Percentiles rank a stretch among this genome's conserved stretches.
These are phyloP conservation scores for Hydraecia micacea DNA, from an alignment of 2,888 invertebrate genomes.

Conservation along the genomic window DNA sequence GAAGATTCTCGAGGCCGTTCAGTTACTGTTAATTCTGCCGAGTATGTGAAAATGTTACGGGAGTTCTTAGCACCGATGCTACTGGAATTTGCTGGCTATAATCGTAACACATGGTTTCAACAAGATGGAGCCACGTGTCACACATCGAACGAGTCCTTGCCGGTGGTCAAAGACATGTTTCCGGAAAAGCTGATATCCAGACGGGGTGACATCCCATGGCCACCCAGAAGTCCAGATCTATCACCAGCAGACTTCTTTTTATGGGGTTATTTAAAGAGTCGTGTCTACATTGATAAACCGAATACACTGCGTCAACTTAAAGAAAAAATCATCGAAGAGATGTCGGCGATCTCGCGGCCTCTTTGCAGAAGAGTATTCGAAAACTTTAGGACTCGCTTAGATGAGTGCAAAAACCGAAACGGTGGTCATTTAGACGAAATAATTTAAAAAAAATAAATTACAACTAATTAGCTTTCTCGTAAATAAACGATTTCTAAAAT, in stretches of 20 bases:
- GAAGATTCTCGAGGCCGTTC: slow-evolving; percentile 50
- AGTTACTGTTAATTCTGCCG: slow-evolving; percentile 34
- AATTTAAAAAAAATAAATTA: no score
- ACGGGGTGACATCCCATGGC: slow-evolving; percentile 57
- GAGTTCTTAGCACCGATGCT: slow-evolving; percentile 51
- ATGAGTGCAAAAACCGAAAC: no score
- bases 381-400: not conserved
- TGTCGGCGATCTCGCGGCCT: not conserved
- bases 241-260: slow-evolving; percentile 38
- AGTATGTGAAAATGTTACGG: slow-evolving; percentile 54
- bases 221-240: slow-evolving; percentile 55
- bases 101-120: slow-evolving; percentile 57
- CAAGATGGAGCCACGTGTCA: slow-evolving; percentile 55
- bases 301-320: slow-evolving; percentile 45
- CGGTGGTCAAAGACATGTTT: slow-evolving; percentile 54
- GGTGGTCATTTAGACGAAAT: no score
- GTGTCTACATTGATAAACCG: slow-evolving; percentile 45
- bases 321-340: slow-evolving; percentile 44
- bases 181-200: slow-evolving; percentile 51
- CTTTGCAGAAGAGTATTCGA: slow-evolving; percentile 17
- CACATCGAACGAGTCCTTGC: slow-evolving; percentile 50
- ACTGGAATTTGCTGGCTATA: slow-evolving; percentile 54
- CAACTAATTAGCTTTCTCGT: no score
- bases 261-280: slow-evolving; percentile 37
- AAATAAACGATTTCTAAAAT: no score